Evolutionary conservation across 2,113 vertebrate genomes (phyloP).

Genomic region (Ifrita kowaldi): DNA sequence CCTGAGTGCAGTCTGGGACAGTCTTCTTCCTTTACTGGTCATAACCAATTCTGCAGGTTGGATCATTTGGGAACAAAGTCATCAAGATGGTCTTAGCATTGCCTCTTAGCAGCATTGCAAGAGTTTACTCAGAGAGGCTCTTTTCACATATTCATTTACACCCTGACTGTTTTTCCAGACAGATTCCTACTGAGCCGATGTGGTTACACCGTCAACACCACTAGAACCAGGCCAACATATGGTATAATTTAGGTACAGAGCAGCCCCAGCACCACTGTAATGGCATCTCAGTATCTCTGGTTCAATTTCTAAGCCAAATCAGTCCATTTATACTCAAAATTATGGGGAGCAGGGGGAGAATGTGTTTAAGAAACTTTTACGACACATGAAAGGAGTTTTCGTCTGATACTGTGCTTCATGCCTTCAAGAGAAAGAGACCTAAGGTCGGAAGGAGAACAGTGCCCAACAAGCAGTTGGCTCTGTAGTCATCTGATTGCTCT

Average conservation of each 20-base stretch:
- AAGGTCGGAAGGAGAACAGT: background rate
- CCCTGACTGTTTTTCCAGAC: slow-evolving; percentile 31
- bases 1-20: background rate
- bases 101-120: background rate
- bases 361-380: background rate
- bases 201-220: slow-evolving; percentile 2
- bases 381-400: background rate
- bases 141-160: slow-evolving; percentile 23
- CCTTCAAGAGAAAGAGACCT: background rate
- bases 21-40: background rate
- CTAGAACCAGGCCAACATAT: slow-evolving; percentile 19
- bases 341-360: background rate
- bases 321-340: background rate
- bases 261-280: background rate
- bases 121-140: background rate
- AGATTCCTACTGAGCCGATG: background rate
- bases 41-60: background rate
- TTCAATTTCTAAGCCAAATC: background rate
- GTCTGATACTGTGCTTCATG: background rate
- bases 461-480: background rate
- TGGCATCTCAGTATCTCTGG: background rate
- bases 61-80: background rate
- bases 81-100: background rate
- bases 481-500: background rate
- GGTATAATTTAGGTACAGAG: slow-evolving; percentile 13